Evolutionary conservation across 1,140 invertebrate genomes (phyloP), one percentile per base, ranked within the genome.

Genomic region (Aphaenogaster floridana): DNA sequence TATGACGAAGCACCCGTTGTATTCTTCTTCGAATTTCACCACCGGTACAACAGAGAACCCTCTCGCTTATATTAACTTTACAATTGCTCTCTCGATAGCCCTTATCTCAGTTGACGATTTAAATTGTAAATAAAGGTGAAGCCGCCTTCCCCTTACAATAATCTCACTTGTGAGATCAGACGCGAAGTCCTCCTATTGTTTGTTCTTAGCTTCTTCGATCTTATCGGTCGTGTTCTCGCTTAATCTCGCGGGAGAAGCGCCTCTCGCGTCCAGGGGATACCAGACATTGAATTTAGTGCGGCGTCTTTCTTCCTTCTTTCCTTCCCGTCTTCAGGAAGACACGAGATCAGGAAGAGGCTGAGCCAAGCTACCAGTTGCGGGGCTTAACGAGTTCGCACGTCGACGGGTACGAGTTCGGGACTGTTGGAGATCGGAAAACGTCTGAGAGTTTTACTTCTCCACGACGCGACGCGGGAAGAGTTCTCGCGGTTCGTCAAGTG

Each of bases 361-460:
- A 79, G 68, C 61, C 34, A 52, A 61, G 74, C 34, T 61, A 57
- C 21, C 52, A 57, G 66, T 42, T 72, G 52, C 66, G 59, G 48
- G 21, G 11, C 28, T 50, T 61, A 54, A 66, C 64, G 52, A 91
- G 87, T 91, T 91, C 81, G 72, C 79, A 81, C 89, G 79, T 83
- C 85, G 90, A 69, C 88, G 90, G 90, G 68, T 87, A 92, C 89
- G 74, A 86, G 90, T 89, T 91, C 85, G 88, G 80, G 89, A 94
- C 93, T 94, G 93, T 92, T 88, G 48, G 78, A 91, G 92, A 93
- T 93, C 89, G 88, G 91, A 91, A 93, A 92, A 93, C 86, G 91
- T 90, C 86, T 80, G 88, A 86, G 92, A 94, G 93, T 94, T 94
- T 94, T 94, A 93, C 92, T 92, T 83, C 83, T 80, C 68, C 68